Evolutionary conservation across 2,797 vertebrate species (phyloP), one percentile per base, ranked within the genome.

Genomic region (Labroides dimidiatus): DNA sequence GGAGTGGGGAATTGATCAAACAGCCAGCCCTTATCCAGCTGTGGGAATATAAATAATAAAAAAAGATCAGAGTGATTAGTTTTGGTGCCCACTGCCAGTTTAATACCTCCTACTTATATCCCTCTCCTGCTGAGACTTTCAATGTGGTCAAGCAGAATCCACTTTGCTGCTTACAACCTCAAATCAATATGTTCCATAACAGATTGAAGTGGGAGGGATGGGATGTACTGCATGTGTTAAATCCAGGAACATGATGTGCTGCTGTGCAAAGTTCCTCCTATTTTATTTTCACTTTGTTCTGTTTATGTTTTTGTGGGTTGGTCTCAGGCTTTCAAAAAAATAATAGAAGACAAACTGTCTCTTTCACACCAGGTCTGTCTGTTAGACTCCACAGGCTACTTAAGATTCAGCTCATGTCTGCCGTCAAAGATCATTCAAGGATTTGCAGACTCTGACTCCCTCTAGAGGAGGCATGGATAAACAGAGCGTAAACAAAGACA

Each of bases 1-100:
- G n/a, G n/a, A n/a, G n/a, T n/a, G 43, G 60, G 66, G 64, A 59
- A 84, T 68, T 84, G 83, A 91, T 89, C 83, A 88, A 86, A 89
- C 77, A 67, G 65, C 41, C 52, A 53, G 37, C 49, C 65, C 52
- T 79, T 57, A 51, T 52, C 57, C 72, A 77, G 65, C 62, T 15
- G 39, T 68, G 74, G 54, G 70, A 68, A 77, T 81, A 81, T 83
- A 84, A 91, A 87, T 87, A 77, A 84, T 82, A 72, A 79, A 89
- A 85, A 57, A 15, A 76, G 77, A 88, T 86, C 62, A 75, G 68
- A 84, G 64, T 68, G 78, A 84, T 91, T 80, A 71, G 67, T 80
- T 80, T 20, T 49, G 60, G 68, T 66, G 36, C 48, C 67, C 69
- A 3, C 44, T 75, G 84, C 77, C 67, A 39, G 37, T 67, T 64